Percentiles rank a stretch among this genome's conserved stretches.
Evolutionary conservation across 2,113 vertebrate species (phyloP).

Genomic region (Ictidomys tridecemlineatus): DNA sequence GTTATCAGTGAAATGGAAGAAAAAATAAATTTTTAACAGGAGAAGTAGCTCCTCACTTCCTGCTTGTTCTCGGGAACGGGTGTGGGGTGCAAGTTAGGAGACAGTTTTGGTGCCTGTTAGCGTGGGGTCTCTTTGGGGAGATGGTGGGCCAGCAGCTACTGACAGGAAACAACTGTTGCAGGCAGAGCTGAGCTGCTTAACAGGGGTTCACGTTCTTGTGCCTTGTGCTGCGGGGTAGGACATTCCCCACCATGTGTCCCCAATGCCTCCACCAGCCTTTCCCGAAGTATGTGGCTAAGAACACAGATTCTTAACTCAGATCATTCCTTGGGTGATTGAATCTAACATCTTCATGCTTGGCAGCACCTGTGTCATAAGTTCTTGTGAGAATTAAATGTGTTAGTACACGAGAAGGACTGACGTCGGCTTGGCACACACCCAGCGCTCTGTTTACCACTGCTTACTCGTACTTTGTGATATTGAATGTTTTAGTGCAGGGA

Average conservation of each 20-base stretch:
- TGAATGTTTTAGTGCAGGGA: neutral
- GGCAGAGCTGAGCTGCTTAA: neutral
- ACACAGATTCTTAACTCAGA: neutral
- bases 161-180: neutral
- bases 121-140: too few relatives aligned
- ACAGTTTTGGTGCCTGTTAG: neutral
- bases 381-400: constrained; percentile 5
- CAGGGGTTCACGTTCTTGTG: accelerated
- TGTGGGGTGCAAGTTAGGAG: neutral
- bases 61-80: neutral
- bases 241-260: neutral
- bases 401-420: neutral
- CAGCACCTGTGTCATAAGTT: neutral
- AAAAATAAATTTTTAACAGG: neutral
- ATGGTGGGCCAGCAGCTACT: neutral
- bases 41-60: neutral
- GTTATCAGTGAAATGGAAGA: neutral
- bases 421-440: neutral
- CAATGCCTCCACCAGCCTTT: neutral
- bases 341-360: neutral
- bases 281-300: neutral
- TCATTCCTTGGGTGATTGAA: neutral
- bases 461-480: neutral
- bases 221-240: neutral
- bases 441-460: neutral